These are phyloP conservation scores for Catharus ustulatus DNA, from an alignment of 2,797 vertebrate genomes.

Conservation along the genomic window DNA sequence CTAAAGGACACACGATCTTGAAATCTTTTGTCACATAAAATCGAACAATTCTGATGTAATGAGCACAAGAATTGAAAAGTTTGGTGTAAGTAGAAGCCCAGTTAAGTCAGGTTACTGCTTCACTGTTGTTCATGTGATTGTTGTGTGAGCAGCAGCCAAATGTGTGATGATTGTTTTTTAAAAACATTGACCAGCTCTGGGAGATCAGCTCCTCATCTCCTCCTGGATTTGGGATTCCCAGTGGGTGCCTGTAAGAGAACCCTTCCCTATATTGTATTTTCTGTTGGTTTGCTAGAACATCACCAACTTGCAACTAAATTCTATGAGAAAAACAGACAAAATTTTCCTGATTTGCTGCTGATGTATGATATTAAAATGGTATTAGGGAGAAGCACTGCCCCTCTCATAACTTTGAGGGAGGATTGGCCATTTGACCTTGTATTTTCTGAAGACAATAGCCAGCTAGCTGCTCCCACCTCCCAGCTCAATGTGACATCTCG, in stretches of 20 bases:
- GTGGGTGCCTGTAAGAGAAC: rapidly evolving
- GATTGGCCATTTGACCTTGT: background rate
- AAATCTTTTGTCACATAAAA: background rate
- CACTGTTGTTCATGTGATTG: rapidly evolving
- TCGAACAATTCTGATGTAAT: background rate
- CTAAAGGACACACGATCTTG: rapidly evolving
- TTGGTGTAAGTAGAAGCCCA: background rate
- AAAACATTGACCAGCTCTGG: background rate
- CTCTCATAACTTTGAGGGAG: background rate
- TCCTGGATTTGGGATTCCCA: background rate
- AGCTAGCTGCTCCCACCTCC: background rate
- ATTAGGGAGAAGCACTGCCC: background rate
- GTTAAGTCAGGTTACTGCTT: background rate
- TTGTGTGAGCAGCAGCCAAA: background rate
- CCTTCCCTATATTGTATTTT: background rate
- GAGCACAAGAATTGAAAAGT: background rate
- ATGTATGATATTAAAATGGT: background rate
- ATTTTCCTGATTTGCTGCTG: background rate
- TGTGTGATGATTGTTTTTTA: background rate
- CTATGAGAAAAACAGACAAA: background rate
- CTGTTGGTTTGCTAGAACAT: background rate
- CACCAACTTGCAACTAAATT: background rate
- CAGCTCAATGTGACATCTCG: background rate
- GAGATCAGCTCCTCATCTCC: background rate
- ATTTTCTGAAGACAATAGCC: background rate